Evolutionary conservation across 64 coral and sea anemone genomes (phyloP).

Genomic region (Actinia tenebrosa): DNA sequence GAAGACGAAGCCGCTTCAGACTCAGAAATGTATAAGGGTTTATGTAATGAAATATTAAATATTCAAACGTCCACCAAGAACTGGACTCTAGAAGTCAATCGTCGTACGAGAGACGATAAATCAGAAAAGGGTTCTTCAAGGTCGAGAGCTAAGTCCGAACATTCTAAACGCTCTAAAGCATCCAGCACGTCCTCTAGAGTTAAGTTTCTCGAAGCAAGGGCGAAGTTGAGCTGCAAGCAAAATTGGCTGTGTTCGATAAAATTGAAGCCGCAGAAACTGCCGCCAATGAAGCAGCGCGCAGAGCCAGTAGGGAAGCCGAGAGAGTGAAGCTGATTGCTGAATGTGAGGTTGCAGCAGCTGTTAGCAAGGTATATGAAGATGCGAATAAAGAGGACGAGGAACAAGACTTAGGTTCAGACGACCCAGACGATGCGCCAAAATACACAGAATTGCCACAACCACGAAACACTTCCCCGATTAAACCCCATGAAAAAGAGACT

Average conservation of each 20-base stretch:
- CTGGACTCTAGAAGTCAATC: conserved; percentile 1
- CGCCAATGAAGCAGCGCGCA: not conserved
- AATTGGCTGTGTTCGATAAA: conserved; percentile 6
- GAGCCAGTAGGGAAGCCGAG: conserved; percentile 1
- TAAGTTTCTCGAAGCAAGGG: conserved; percentile 27
- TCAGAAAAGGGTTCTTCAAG: not conserved
- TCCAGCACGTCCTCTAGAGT: conserved; percentile 41
- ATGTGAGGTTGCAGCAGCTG: not conserved
- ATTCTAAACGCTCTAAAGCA: conserved; percentile 10
- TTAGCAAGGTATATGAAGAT: conserved; percentile 23
- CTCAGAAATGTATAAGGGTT: conserved; percentile 26
- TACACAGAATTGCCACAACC: not conserved
- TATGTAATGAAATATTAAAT: conserved; percentile 33
- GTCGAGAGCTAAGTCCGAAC: conserved; percentile 17
- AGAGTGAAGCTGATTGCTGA: not conserved
- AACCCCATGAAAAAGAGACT: not conserved
- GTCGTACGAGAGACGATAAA: conserved; percentile 9
- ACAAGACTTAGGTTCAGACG: conserved; percentile 26
- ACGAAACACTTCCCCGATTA: not conserved
- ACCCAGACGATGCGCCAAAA: conserved; percentile 4
- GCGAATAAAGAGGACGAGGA: not conserved
- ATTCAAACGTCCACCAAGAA: not conserved
- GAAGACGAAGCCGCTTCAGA: conserved; percentile 19
- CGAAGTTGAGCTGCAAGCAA: conserved; percentile 10
- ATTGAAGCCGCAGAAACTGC: conserved; percentile 7